Conservation (phyloP, 2,797 vertebrate species). For the Bovichtus variegatus region DNA sequence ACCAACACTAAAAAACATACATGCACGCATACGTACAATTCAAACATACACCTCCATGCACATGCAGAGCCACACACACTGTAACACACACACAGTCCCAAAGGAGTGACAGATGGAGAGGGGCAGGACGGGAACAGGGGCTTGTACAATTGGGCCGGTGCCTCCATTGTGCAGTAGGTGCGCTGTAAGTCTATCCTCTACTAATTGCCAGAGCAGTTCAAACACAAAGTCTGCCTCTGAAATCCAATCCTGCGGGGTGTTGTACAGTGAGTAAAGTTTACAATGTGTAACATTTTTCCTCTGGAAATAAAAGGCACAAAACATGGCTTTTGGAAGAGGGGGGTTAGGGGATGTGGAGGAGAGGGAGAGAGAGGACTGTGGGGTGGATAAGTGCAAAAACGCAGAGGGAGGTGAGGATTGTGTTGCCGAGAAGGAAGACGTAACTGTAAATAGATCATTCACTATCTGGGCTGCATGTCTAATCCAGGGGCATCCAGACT, state of each 20-base stretch:
- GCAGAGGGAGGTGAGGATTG: conserved; percentile 28
- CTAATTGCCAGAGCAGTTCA: conserved; percentile 86
- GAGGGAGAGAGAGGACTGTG: not conserved
- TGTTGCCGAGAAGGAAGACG: conserved; percentile 31
- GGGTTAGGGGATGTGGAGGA: conserved; percentile 1
- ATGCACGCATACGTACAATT: not conserved
- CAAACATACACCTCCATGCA: not conserved
- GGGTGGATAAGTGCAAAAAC: conserved; percentile 17
- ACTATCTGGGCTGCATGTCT: conserved; percentile 64
- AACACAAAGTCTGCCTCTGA: conserved; percentile 85
- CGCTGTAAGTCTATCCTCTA: conserved; percentile 85
- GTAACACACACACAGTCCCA: conserved; percentile 63
- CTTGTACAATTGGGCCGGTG: conserved; percentile 61
- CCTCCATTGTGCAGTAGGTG: conserved; percentile 80
- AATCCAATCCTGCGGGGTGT: conserved; percentile 78
- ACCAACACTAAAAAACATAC: not conserved
- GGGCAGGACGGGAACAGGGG: conserved; percentile 64
- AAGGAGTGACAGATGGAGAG: conserved; percentile 85
- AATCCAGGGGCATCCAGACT: conserved; percentile 38
- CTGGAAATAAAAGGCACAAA: conserved; percentile 65
- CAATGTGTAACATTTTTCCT: conserved; percentile 81
- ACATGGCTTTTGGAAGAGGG: conserved; percentile 38
- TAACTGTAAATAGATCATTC: conserved; percentile 63
- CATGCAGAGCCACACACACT: conserved; percentile 23
- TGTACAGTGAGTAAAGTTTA: conserved; percentile 81